These are phyloP conservation scores for Tauraco erythrolophus DNA, from an alignment of 2,113 vertebrate genomes.

Conservation along the genomic window DNA sequence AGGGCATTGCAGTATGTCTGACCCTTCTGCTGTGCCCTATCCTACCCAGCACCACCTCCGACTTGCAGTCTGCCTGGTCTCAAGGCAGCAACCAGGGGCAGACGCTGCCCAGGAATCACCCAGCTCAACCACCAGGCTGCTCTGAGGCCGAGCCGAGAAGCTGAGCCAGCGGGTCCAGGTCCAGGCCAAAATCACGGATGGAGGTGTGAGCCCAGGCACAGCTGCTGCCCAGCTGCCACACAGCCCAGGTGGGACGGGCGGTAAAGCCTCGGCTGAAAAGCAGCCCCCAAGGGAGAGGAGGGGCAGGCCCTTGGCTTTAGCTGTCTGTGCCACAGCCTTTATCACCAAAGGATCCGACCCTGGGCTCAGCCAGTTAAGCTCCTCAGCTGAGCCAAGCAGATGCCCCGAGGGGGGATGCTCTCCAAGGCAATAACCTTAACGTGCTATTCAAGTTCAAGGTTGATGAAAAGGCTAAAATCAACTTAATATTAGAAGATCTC, in stretches of 20 bases:
- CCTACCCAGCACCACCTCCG: neutral
- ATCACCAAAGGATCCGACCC: neutral
- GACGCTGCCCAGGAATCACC: accelerated
- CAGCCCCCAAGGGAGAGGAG: neutral
- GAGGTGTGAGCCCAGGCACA: neutral
- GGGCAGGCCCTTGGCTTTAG: neutral
- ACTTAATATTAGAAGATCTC: neutral
- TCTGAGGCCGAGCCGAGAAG: neutral
- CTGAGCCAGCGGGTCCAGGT: neutral
- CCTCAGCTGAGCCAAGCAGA: neutral
- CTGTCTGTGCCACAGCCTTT: neutral
- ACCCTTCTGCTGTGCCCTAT: neutral
- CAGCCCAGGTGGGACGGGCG: neutral
- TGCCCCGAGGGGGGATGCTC: accelerated
- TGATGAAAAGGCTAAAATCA: neutral
- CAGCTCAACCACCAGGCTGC: neutral
- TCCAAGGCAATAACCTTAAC: neutral
- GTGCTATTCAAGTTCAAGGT: neutral
- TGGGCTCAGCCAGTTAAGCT: neutral
- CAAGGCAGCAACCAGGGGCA: accelerated
- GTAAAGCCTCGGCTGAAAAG: neutral
- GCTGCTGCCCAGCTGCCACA: neutral
- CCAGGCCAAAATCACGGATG: neutral
- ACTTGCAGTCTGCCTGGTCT: neutral
- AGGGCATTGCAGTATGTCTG: neutral